A percentile compares a stretch with the other conserved stretches of the same genome.
phyloP scores from a whole-genome alignment of 2,888 invertebrate species.

The Drosophila buzzatii region DNA sequence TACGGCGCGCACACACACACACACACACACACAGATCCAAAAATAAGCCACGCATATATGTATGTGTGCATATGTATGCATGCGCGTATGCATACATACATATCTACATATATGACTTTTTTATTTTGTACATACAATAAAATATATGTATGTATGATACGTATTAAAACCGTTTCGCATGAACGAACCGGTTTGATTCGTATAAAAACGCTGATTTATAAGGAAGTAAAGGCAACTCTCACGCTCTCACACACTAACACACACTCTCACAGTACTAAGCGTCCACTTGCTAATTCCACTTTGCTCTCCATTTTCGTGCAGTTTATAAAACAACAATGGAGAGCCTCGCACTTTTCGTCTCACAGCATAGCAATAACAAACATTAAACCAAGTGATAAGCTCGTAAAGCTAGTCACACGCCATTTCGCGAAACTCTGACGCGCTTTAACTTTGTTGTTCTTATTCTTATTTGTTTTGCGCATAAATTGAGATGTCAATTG shows the following conservation, averaged over 20 bases:
- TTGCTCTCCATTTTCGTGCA: constrained; percentile 26
- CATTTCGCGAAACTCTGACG: constrained; percentile 19
- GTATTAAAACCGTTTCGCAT: constrained; percentile 30
- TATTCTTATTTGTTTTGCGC: constrained; percentile 29
- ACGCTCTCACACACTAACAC: background rate
- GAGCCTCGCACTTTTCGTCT: constrained; percentile 2
- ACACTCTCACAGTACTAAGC: constrained; percentile 7
- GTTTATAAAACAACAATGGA: constrained; percentile 11
- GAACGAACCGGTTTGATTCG: constrained; percentile 40
- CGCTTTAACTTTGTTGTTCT: background rate
- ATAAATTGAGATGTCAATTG: constrained; percentile 26
- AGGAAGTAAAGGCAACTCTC: constrained; percentile 48
- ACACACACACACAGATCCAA: constrained; percentile 1
- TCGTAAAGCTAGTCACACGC: constrained; percentile 43
- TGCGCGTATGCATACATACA: background rate
- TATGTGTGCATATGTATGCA: background rate
- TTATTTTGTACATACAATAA: background rate
- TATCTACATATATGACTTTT: background rate
- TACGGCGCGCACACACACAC: constrained; percentile 19
- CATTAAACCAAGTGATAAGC: constrained; percentile 31
- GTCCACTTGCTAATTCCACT: constrained; percentile 30
- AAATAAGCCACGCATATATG: constrained; percentile 8
- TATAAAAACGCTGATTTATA: constrained; percentile 36
- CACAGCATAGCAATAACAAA: constrained; percentile 12
- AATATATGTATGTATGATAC: background rate